phyloP scores from a whole-genome alignment of 2,888 invertebrate species.

The Spisula solida region DNA sequence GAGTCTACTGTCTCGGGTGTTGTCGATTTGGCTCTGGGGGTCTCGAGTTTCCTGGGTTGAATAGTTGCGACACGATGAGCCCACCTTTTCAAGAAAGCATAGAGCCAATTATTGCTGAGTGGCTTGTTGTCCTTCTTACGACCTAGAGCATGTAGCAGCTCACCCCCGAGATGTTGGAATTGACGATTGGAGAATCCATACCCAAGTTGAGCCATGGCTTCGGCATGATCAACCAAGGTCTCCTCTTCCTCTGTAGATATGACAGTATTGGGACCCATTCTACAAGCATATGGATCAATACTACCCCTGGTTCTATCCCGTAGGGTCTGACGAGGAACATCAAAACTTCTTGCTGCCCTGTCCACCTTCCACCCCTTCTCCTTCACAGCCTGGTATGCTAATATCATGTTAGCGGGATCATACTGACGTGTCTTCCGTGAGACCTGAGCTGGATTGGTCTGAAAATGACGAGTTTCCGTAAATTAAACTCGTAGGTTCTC shows the following conservation, averaged over 20 bases:
- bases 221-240: conserved; percentile 28
- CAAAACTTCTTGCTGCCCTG: conserved; percentile 11
- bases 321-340: conserved; percentile 2
- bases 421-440: background rate
- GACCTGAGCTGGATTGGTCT: no score
- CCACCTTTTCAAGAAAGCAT: conserved; percentile 13
- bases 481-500: no score
- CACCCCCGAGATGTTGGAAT: conserved; percentile 10
- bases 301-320: conserved; percentile 1
- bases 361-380: background rate
- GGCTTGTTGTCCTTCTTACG: conserved; percentile 35
- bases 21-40: conserved; percentile 5
- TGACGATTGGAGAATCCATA: background rate
- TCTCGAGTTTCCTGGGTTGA: conserved; percentile 8
- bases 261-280: background rate
- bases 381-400: conserved; percentile 1
- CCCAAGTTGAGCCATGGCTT: conserved; percentile 27
- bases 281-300: conserved; percentile 3
- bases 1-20: conserved; percentile 42
- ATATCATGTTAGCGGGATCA: background rate
- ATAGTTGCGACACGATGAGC: background rate
- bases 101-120: conserved; percentile 31
- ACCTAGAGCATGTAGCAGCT: background rate
- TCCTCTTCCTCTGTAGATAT: conserved; percentile 42
- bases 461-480: no score